These are phyloP conservation scores for Epinephelus awoara DNA, from an alignment of 2,797 vertebrate species.

Conservation along the genomic window DNA sequence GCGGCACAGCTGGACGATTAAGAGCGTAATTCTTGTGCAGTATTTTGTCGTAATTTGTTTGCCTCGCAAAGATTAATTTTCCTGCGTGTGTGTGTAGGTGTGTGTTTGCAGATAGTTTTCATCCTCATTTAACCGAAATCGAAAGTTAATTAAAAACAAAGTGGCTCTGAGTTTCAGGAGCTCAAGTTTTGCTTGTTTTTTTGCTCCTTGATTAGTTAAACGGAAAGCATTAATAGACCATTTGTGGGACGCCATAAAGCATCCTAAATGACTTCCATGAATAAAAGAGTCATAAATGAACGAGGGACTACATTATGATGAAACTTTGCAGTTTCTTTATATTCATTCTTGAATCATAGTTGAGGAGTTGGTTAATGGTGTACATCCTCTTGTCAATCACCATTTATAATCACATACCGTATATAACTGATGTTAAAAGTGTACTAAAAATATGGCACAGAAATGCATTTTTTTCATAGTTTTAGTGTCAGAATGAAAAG, in stretches of 20 bases:
- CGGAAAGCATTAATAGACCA: constrained; percentile 24
- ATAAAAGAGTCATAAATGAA: not conserved
- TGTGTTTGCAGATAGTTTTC: constrained; percentile 15
- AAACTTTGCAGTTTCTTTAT: not conserved
- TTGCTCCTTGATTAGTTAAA: constrained; percentile 33
- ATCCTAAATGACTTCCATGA: constrained; percentile 10
- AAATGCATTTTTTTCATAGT: constrained; percentile 19
- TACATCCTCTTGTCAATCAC: not conserved
- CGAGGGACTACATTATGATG: not conserved
- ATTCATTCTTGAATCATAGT: not conserved
- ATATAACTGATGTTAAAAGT: not conserved
- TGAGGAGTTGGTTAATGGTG: not conserved
- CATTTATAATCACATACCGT: not conserved
- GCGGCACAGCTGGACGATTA: constrained; percentile 21
- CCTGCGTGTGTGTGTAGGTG: not conserved
- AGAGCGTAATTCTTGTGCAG: not conserved
- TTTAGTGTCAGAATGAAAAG: constrained; percentile 16
- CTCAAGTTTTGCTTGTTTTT: constrained; percentile 19
- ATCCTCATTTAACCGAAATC: constrained; percentile 44
- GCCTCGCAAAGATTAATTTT: constrained; percentile 1
- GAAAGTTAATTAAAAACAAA: constrained; percentile 67
- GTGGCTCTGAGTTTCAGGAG: constrained; percentile 20
- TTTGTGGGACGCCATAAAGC: constrained; percentile 9
- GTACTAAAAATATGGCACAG: not conserved
- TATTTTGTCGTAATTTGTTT: constrained; percentile 28